These are phyloP conservation scores for Sardinella longiceps DNA, from an alignment of 2,797 vertebrate genomes.

Conservation along the genomic window DNA sequence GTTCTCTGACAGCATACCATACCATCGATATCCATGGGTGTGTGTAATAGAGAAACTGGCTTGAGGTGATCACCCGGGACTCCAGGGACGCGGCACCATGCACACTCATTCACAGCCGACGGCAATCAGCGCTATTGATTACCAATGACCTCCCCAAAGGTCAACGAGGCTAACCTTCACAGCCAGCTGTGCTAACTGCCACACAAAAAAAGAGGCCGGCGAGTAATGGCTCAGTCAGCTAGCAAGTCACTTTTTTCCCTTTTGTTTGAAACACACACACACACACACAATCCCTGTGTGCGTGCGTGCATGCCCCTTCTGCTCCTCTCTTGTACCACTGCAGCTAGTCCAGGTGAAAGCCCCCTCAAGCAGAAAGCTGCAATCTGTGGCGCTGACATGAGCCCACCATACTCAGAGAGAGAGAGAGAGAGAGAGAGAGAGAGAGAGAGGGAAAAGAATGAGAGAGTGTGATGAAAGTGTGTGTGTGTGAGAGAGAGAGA, in stretches of 20 bases:
- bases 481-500: no score
- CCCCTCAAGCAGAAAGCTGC: background rate
- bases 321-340: background rate
- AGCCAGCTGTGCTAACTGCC: background rate
- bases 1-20: background rate
- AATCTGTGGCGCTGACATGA: background rate
- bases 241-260: background rate
- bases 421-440: background rate
- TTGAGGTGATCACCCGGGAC: background rate
- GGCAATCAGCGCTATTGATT: slow-evolving; percentile 35
- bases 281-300: background rate
- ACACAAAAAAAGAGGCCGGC: background rate
- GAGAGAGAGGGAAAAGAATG: no score
- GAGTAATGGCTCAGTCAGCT: background rate
- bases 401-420: background rate
- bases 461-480: no score
- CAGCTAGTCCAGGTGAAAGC: background rate
- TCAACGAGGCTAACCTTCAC: slow-evolving; percentile 9
- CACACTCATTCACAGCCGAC: background rate
- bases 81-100: background rate
- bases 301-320: background rate
- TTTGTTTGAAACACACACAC: background rate
- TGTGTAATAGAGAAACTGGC: background rate
- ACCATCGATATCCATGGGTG: background rate
- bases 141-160: slow-evolving; percentile 1